Percentiles rank a stretch among this genome's conserved stretches.
phyloP scores from a whole-genome alignment of 1,140 invertebrate species.

The Lucilia cuprina region DNA sequence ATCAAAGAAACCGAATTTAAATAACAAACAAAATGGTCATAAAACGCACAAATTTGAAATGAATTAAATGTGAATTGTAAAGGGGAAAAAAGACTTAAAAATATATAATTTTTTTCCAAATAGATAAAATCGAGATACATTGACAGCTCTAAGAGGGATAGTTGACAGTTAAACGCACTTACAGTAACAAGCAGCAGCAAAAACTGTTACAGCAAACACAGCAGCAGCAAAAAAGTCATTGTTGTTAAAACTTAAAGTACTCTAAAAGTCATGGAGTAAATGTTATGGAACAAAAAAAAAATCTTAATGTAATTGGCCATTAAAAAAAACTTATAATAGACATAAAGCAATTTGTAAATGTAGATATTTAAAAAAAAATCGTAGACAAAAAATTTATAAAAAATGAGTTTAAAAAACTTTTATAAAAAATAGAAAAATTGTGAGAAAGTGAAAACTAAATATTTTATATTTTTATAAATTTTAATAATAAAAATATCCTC shows the following conservation, averaged over 20 bases:
- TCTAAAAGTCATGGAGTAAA: not conserved
- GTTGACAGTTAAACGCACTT: constrained; percentile 33
- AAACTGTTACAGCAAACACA: not conserved
- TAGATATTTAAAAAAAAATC: not conserved
- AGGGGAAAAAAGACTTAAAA: not conserved
- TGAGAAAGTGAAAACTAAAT: not conserved
- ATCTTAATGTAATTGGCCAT: not conserved
- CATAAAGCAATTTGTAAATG: not conserved
- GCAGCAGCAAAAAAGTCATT: not conserved
- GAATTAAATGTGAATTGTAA: constrained; percentile 1
- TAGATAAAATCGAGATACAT: not conserved
- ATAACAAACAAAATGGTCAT: not conserved
- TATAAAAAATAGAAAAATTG: no score
- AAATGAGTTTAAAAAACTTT: no score
- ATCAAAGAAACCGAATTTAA: constrained; percentile 5
- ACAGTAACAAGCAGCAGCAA: not conserved
- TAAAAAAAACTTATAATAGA: not conserved
- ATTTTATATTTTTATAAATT: no score
- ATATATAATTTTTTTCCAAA: not conserved
- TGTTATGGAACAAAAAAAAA: not conserved
- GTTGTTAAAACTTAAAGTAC: not conserved
- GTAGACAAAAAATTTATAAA: not conserved
- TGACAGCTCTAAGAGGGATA: constrained; percentile 27
- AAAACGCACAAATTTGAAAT: constrained; percentile 4
- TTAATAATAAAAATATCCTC: no score